These are phyloP conservation scores for Hyperoplus immaculatus DNA, from an alignment of 2,797 vertebrate species.

Conservation along the genomic window DNA sequence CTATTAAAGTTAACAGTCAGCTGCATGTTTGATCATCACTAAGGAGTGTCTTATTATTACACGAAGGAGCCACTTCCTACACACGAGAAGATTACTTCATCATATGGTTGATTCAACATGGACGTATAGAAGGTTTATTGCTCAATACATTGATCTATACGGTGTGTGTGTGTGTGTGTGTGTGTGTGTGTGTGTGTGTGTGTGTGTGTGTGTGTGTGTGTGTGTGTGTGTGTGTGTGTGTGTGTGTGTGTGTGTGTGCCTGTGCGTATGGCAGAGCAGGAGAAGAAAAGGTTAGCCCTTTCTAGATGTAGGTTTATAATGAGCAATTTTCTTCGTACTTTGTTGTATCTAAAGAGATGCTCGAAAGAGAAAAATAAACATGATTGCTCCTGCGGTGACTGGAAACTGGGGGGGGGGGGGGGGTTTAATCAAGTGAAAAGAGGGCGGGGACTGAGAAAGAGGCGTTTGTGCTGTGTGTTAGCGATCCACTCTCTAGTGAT, in stretches of 20 bases:
- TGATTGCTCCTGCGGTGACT: slow-evolving; percentile 69
- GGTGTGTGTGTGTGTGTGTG: not conserved
- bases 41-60: slow-evolving; percentile 5
- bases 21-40: slow-evolving; percentile 31
- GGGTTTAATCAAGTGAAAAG: slow-evolving; percentile 80
- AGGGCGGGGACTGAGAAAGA: slow-evolving; percentile 66
- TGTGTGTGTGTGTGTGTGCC: not conserved
- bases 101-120: slow-evolving; percentile 7
- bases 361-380: slow-evolving; percentile 70
- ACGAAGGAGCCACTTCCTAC: slow-evolving; percentile 13
- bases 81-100: slow-evolving; percentile 19
- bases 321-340: slow-evolving; percentile 29
- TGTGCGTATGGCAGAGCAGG: not conserved
- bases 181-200: not conserved
- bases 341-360: slow-evolving; percentile 60
- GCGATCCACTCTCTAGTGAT: slow-evolving; percentile 69
- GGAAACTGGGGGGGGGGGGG: slow-evolving; percentile 60
- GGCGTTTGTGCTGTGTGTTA: slow-evolving; percentile 44
- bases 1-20: slow-evolving; percentile 41
- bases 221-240: not conserved
- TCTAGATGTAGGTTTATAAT: slow-evolving; percentile 27
- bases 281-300: slow-evolving; percentile 1
- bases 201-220: not conserved
- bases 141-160: slow-evolving; percentile 11
- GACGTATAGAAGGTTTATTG: not conserved